Evolutionary conservation across 2,113 vertebrate genomes (phyloP).

Genomic region (Natator depressus): DNA sequence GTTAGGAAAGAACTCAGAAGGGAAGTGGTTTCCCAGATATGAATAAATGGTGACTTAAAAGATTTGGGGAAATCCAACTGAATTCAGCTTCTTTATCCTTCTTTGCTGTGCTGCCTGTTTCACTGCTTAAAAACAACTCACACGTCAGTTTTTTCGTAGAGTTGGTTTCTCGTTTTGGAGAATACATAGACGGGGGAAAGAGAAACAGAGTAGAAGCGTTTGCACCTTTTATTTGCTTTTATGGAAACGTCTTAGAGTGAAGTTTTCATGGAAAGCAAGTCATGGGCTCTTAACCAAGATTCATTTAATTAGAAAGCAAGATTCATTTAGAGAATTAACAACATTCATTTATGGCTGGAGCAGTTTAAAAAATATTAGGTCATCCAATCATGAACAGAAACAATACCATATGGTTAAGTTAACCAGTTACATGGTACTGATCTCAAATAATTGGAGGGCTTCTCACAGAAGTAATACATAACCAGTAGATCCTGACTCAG

Average conservation of each 20-base stretch:
- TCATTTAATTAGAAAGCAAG: conserved; percentile 10
- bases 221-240: background rate
- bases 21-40: conserved; percentile 60
- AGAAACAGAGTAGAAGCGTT: background rate
- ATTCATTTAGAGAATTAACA: background rate
- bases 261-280: background rate
- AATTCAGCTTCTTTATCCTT: conserved; percentile 17
- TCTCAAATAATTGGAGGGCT: fast-evolving
- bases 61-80: conserved; percentile 13
- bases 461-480: background rate
- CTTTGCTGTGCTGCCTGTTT: conserved; percentile 10
- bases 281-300: background rate
- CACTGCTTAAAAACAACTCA: background rate
- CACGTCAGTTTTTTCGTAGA: background rate
- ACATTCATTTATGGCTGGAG: background rate
- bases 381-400: background rate
- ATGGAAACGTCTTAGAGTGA: background rate
- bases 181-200: conserved; percentile 8
- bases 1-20: conserved; percentile 21
- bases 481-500: background rate
- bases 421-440: background rate
- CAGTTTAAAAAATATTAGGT: background rate
- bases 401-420: background rate
- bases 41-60: conserved; percentile 57
- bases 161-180: background rate